phyloP scores from a whole-genome alignment of 1,140 invertebrate genomes.

The Anthonomus grandis region DNA sequence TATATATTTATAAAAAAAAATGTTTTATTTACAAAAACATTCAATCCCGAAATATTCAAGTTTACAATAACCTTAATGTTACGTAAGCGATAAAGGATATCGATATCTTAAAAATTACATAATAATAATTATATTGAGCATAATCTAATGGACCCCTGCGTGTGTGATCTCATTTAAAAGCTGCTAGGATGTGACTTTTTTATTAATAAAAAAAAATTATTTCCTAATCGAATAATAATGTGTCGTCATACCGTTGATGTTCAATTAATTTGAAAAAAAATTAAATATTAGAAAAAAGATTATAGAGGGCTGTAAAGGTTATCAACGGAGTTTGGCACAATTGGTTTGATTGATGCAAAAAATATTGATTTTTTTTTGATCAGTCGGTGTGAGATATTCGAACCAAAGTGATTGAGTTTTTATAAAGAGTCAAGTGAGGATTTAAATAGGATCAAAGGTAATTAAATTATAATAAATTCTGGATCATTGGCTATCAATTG shows the following conservation, averaged over 20 bases:
- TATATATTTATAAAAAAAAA: too few species aligned
- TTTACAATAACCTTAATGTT: too few species aligned
- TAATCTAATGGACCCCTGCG: not conserved
- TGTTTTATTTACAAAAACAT: too few species aligned
- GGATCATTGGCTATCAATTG: too few species aligned
- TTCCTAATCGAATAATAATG: slow-evolving; percentile 6
- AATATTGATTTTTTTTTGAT: slow-evolving; percentile 21
- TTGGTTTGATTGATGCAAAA: slow-evolving; percentile 9
- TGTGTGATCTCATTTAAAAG: not conserved
- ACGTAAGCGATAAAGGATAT: too few species aligned
- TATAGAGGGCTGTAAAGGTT: slow-evolving; percentile 17
- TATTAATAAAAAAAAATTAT: not conserved
- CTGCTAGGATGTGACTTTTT: not conserved
- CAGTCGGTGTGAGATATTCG: not conserved
- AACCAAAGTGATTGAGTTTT: not conserved
- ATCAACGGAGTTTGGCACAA: slow-evolving; percentile 3
- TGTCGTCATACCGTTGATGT: too few species aligned
- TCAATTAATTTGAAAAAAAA: too few species aligned
- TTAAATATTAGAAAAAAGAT: slow-evolving; percentile 15
- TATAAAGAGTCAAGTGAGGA: too few species aligned
- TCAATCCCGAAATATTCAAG: too few species aligned
- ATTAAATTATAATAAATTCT: too few species aligned
- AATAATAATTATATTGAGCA: not conserved
- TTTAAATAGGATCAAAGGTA: too few species aligned
- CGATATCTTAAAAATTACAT: too few species aligned